Conservation (phyloP, 2,113 vertebrate species). For the Danionella cerebrum region DNA sequence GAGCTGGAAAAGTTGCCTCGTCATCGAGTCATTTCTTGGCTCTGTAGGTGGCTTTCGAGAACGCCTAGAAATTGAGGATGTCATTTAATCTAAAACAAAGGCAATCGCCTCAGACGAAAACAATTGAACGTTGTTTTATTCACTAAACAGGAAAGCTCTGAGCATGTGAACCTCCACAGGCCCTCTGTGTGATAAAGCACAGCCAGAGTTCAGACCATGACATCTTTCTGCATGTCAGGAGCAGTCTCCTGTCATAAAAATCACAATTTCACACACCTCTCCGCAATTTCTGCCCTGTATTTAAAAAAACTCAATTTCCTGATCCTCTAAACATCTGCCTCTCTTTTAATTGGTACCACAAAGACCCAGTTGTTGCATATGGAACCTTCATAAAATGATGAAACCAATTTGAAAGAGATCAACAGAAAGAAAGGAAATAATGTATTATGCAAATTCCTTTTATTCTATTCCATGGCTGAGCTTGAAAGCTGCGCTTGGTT, state of each 20-base stretch:
- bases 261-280: background rate
- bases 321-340: too few relatives aligned
- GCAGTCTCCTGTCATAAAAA: background rate
- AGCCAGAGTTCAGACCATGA: constrained; percentile 2
- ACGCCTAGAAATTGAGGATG: constrained; percentile 46
- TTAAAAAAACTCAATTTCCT: too few relatives aligned
- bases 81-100: constrained; percentile 56
- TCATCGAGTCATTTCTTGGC: constrained; percentile 22
- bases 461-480: background rate
- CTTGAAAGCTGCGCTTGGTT: constrained; percentile 2
- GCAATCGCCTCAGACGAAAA: constrained; percentile 44
- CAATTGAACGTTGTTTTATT: constrained; percentile 51
- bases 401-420: background rate
- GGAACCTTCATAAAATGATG: too few relatives aligned
- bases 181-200: constrained; percentile 12
- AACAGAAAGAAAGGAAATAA: too few relatives aligned
- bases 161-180: constrained; percentile 31
- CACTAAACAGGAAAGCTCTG: constrained; percentile 53
- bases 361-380: too few relatives aligned
- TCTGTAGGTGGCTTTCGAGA: constrained; percentile 27
- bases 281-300: background rate
- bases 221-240: background rate
- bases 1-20: background rate
- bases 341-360: too few relatives aligned
- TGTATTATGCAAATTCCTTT: too few relatives aligned